phyloP scores from a whole-genome alignment of 2,797 vertebrate genomes.

The Ctenosaura bakeri region DNA sequence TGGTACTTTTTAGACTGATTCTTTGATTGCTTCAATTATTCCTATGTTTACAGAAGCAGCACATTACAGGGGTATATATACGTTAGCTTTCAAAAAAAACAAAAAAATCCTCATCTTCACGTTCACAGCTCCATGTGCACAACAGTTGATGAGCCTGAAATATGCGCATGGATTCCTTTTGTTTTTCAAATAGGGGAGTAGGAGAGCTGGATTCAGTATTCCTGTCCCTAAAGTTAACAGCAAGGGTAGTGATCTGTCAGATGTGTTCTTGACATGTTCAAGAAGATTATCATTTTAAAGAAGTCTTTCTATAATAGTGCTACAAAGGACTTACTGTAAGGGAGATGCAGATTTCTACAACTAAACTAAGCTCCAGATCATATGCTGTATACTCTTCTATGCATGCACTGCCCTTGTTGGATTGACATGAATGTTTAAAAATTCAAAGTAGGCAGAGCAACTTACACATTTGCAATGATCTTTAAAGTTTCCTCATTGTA shows the following conservation, averaged over 20 bases:
- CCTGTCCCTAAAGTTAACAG: not conserved
- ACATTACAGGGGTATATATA: conserved; percentile 62
- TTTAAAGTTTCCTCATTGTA: not conserved
- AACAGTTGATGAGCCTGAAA: not conserved
- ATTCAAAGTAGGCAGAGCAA: not conserved
- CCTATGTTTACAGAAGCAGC: conserved; percentile 45
- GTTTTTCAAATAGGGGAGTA: not conserved
- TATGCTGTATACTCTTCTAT: not conserved
- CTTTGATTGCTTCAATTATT: conserved; percentile 58
- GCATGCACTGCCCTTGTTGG: not conserved
- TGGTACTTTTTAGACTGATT: conserved; percentile 29
- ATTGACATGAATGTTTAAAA: not conserved
- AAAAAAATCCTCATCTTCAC: not conserved
- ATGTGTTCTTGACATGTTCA: not conserved
- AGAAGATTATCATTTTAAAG: conserved; percentile 1
- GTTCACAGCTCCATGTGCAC: not conserved
- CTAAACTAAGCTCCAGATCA: not conserved
- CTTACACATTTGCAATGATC: not conserved
- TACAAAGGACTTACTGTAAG: not conserved
- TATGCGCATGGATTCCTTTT: not conserved
- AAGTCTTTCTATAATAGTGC: not conserved
- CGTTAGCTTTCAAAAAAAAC: conserved; percentile 62
- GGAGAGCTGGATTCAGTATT: not conserved
- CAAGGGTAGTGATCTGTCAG: not conserved
- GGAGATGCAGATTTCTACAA: not conserved